Evolutionary conservation across 2,113 vertebrate genomes (phyloP).

Genomic region (Mesembrinibis cayennensis): DNA sequence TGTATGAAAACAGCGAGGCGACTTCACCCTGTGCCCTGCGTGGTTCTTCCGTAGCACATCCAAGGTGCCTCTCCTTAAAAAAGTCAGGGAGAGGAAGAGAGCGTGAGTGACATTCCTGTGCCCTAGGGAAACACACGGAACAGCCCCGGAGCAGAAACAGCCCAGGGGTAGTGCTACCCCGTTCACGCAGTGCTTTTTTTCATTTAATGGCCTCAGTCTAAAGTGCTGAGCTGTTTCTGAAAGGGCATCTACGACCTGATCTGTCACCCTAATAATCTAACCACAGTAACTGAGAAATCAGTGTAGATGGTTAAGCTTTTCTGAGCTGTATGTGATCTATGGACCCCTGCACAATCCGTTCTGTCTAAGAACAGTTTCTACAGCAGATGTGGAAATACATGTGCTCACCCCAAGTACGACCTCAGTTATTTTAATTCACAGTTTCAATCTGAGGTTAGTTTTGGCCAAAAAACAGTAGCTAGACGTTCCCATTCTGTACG

Average conservation of each 20-base stretch:
- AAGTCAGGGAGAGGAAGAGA: background rate
- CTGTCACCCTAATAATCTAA: background rate
- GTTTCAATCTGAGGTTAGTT: background rate
- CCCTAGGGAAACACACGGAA: background rate
- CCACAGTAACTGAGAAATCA: background rate
- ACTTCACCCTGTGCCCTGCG: background rate
- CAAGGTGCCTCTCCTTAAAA: background rate
- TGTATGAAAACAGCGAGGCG: background rate
- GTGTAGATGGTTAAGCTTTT: background rate
- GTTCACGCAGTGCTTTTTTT: background rate
- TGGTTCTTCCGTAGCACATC: background rate
- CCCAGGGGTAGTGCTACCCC: accelerated
- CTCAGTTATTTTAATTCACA: background rate
- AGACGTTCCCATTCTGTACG: background rate
- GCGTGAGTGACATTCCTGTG: background rate
- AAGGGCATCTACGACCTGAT: background rate
- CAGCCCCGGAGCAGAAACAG: background rate
- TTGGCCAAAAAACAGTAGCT: background rate
- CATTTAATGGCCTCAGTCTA: background rate
- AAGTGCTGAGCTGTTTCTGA: background rate
- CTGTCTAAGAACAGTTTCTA: background rate
- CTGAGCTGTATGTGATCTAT: background rate
- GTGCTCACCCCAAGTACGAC: background rate
- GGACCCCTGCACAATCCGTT: background rate
- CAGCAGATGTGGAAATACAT: background rate